Conservation (phyloP, 1,140 invertebrate genomes). For the Stenopsyche tienmushanensis region DNA sequence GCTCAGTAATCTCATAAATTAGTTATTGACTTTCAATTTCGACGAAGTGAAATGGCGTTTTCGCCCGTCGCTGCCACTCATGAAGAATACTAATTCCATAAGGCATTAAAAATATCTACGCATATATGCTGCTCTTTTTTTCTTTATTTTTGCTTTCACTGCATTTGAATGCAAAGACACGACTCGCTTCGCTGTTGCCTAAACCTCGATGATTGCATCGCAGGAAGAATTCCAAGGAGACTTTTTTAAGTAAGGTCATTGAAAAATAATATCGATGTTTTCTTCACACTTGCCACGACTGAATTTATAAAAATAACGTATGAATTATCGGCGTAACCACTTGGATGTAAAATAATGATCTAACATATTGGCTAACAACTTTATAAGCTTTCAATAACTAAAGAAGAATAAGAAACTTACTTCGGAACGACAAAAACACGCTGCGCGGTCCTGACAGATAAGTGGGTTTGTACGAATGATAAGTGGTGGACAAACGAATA, state of each 20-base stretch:
- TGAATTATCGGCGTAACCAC: background rate
- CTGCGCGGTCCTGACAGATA: too few species aligned
- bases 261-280: background rate
- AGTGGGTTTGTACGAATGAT: too few species aligned
- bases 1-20: background rate
- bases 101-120: background rate
- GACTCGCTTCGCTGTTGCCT: too few species aligned
- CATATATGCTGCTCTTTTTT: background rate
- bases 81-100: slow-evolving; percentile 9
- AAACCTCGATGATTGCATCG: too few species aligned
- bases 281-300: background rate
- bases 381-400: too few species aligned
- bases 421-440: too few species aligned
- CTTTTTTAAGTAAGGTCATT: background rate
- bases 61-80: background rate
- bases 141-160: slow-evolving; percentile 7
- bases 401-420: too few species aligned
- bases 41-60: slow-evolving; percentile 10
- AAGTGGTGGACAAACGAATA: too few species aligned
- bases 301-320: background rate
- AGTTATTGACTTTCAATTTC: slow-evolving; percentile 10
- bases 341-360: background rate
- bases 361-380: too few species aligned
- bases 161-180: background rate
- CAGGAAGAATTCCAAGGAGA: too few species aligned